phyloP scores from a whole-genome alignment of 2,797 vertebrate species.

The Xenops minutus region DNA sequence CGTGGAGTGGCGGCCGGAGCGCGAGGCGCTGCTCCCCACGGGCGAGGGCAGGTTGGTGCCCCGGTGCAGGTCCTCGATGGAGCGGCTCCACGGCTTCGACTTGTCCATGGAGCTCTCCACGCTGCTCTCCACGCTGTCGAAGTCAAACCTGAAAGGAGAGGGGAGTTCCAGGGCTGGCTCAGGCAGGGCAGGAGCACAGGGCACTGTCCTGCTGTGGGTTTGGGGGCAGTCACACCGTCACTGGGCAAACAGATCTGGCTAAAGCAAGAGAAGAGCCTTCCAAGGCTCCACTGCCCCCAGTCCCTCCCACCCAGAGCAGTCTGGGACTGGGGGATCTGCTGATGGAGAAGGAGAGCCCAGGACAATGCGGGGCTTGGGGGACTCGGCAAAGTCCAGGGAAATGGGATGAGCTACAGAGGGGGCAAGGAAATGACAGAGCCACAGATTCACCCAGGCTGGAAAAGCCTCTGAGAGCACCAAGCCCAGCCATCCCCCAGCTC shows the following conservation, averaged over 20 bases:
- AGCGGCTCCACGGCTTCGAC: constrained; percentile 90
- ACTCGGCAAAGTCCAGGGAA: fast-evolving
- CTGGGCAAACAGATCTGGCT: too few species aligned
- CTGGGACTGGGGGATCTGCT: not conserved
- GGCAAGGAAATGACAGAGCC: not conserved
- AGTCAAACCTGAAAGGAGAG: constrained; percentile 84
- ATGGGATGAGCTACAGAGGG: not conserved
- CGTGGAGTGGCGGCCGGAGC: too few species aligned
- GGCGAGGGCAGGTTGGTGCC: constrained; percentile 92
- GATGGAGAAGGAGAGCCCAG: not conserved
- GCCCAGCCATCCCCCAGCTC: not conserved
- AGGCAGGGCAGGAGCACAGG: fast-evolving
- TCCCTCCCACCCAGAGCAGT: not conserved
- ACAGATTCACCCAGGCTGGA: not conserved
- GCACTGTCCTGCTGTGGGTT: not conserved
- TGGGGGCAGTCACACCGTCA: too few species aligned
- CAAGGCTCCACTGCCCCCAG: not conserved
- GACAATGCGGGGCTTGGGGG: not conserved
- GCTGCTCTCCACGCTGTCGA: constrained; percentile 84
- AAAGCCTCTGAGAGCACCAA: not conserved
- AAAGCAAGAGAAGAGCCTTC: not conserved
- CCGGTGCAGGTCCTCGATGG: constrained; percentile 94
- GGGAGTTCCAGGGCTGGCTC: not conserved
- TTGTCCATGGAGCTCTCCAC: constrained; percentile 90
- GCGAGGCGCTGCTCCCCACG: constrained; percentile 54